These are phyloP conservation scores for Sciurus niger DNA, from an alignment of 2,113 vertebrate genomes.

Conservation along the genomic window DNA sequence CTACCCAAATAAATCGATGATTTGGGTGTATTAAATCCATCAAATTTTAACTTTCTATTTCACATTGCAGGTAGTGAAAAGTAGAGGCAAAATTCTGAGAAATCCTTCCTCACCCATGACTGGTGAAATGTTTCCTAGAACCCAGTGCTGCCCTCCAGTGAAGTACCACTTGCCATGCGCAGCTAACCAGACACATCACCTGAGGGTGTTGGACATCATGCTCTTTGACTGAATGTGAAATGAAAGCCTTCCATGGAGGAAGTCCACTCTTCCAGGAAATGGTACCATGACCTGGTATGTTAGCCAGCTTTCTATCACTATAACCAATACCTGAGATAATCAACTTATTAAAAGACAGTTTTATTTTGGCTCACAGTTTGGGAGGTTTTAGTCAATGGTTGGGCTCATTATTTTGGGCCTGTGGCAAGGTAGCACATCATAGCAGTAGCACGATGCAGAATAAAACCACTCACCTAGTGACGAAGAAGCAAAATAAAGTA, in stretches of 20 bases:
- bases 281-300: too few species aligned
- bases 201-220: fast-evolving
- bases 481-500: neutral
- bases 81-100: neutral
- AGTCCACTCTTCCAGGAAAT: fast-evolving
- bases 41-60: neutral
- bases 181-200: fast-evolving
- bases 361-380: neutral
- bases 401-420: too few species aligned
- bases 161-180: too few species aligned
- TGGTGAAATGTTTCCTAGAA: neutral
- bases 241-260: neutral
- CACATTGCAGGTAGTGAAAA: neutral
- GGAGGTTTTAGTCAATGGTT: too few species aligned
- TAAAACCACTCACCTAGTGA: neutral
- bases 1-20: neutral
- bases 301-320: neutral
- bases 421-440: neutral
- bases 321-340: neutral
- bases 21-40: neutral
- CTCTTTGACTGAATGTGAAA: neutral
- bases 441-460: neutral
- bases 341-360: neutral
- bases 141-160: fast-evolving
- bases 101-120: neutral